A percentile compares a stretch with the other conserved stretches of the same genome.
Evolutionary conservation across 2,797 vertebrate species (phyloP).

Genomic region (Sebastes miniatus): DNA sequence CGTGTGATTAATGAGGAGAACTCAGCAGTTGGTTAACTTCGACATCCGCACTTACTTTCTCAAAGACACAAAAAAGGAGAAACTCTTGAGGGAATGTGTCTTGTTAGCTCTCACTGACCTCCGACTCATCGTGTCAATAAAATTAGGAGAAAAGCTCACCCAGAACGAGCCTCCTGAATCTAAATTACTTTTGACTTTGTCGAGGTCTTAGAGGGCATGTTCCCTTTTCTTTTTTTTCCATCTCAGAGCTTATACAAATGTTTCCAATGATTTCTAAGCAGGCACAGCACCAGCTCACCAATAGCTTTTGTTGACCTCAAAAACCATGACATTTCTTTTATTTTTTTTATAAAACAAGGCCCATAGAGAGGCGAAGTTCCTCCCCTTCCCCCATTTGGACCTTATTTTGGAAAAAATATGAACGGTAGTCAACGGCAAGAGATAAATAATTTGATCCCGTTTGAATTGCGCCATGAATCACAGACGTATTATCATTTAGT

Average conservation of each 20-base stretch:
- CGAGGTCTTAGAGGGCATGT: not conserved
- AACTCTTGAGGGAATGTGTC: slow-evolving; percentile 79
- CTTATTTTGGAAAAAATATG: too few relatives aligned
- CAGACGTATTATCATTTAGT: too few relatives aligned
- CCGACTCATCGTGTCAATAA: slow-evolving; percentile 30
- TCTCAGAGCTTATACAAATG: not conserved
- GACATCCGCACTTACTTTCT: slow-evolving; percentile 51
- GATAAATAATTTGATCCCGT: too few relatives aligned
- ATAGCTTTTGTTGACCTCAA: not conserved
- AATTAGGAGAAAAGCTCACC: slow-evolving; percentile 22
- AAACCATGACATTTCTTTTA: not conserved
- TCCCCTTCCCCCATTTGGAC: too few relatives aligned
- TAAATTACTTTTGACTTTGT: slow-evolving; percentile 60
- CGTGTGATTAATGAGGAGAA: slow-evolving; percentile 78
- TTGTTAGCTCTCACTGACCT: slow-evolving; percentile 80
- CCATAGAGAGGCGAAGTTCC: too few relatives aligned
- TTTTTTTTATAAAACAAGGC: too few relatives aligned
- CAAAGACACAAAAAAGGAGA: slow-evolving; percentile 43
- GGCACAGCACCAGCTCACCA: fast-evolving
- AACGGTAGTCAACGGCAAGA: too few relatives aligned
- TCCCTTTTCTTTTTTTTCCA: not conserved
- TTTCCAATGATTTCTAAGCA: not conserved
- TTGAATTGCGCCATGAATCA: too few relatives aligned
- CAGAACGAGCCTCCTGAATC: slow-evolving; percentile 30
- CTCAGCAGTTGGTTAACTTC: slow-evolving; percentile 68